These are phyloP conservation scores for Eucera pruinosa DNA, from an alignment of 2,888 invertebrate species.

Conservation along the genomic window DNA sequence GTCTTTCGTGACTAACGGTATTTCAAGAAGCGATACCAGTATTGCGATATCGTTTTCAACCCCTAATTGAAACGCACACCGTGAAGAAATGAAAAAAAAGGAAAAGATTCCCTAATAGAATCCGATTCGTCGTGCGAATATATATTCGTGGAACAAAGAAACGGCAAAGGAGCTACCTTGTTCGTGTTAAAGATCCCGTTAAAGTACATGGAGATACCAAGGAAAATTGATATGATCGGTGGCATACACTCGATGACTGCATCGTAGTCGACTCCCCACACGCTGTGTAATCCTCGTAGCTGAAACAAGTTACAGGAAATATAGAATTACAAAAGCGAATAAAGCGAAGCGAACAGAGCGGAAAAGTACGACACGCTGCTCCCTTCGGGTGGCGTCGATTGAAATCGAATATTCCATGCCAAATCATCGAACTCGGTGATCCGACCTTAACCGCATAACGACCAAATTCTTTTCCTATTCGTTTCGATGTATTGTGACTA, in stretches of 20 bases:
- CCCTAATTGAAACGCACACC: no score
- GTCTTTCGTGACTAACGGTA: no score
- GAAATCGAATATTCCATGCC: conserved; percentile 13
- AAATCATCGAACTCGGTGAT: background rate
- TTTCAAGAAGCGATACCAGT: no score
- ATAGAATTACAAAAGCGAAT: background rate
- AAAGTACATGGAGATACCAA: background rate
- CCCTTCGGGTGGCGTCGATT: background rate
- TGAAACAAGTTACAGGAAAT: background rate
- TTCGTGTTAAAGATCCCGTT: background rate
- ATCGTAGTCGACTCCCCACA: conserved; percentile 7
- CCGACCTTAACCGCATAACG: no score
- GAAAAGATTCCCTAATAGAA: no score
- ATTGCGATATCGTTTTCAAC: no score
- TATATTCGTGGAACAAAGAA: no score
- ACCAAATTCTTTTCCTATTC: no score
- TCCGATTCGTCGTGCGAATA: no score
- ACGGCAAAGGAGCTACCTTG: conserved; percentile 2
- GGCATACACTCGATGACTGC: background rate
- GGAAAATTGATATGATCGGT: background rate
- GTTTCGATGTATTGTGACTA: no score
- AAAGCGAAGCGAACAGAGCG: background rate
- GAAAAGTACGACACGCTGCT: no score
- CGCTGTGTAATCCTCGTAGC: background rate
- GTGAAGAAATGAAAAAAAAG: no score